A percentile compares a stretch with the other conserved stretches of the same genome.
These are phyloP conservation scores for Halictus ligatus DNA, from an alignment of 2,888 invertebrate species.

Conservation along the genomic window DNA sequence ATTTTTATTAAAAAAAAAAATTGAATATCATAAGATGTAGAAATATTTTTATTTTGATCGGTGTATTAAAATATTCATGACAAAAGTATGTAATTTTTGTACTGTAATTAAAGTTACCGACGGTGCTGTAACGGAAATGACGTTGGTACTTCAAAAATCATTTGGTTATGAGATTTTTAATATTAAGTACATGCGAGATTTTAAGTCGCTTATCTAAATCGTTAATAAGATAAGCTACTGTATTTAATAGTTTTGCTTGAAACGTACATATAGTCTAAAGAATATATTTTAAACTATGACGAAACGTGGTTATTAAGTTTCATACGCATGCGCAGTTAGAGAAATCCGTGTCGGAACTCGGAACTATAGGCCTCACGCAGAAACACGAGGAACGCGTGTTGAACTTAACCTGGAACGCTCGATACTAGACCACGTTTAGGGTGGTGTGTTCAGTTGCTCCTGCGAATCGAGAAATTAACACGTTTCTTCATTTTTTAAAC, in stretches of 20 bases:
- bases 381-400: slow-evolving; percentile 27
- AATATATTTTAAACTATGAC: background rate
- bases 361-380: background rate
- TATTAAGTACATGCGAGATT: background rate
- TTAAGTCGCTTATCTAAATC: background rate
- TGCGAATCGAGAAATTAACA: background rate
- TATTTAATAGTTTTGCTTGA: background rate
- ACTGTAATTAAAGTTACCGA: background rate
- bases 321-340: slow-evolving; percentile 31
- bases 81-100: background rate
- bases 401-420: slow-evolving; percentile 33
- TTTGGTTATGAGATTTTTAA: background rate
- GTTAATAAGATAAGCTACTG: background rate
- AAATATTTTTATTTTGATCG: background rate
- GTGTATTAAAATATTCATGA: background rate
- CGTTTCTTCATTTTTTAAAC: background rate
- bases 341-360: slow-evolving; percentile 12
- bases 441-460: background rate
- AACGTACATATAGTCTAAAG: background rate
- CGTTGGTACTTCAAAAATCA: background rate
- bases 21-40: background rate
- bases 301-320: background rate
- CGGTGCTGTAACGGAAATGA: slow-evolving; percentile 39
- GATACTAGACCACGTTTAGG: slow-evolving; percentile 38
- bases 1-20: background rate